These are phyloP conservation scores for Drosophila kuntzei DNA, from an alignment of 2,888 invertebrate genomes.

Conservation along the genomic window DNA sequence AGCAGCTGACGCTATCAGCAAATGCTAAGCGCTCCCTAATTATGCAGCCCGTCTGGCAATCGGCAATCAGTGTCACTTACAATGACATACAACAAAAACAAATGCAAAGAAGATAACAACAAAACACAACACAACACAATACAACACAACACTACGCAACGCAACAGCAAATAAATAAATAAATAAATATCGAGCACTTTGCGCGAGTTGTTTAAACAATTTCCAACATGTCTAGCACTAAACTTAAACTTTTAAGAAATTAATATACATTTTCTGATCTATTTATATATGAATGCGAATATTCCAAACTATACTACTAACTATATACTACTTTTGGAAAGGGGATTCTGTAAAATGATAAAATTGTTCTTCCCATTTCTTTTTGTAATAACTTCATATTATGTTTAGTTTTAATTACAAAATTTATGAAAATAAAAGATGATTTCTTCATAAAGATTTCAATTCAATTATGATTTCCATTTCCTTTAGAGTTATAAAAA, in stretches of 20 bases:
- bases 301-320: no score
- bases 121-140: constrained; percentile 17
- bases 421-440: no score
- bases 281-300: no score
- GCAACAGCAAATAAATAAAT: constrained; percentile 41
- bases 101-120: constrained; percentile 31
- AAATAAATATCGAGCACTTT: constrained; percentile 43
- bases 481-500: no score
- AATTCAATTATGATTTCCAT: no score
- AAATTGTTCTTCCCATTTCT: no score
- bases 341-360: no score
- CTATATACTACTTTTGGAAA: no score
- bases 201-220: constrained; percentile 33
- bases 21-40: constrained; percentile 67
- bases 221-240: constrained; percentile 3
- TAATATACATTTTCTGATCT: not conserved
- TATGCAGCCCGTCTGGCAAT: constrained; percentile 66
- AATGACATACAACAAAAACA: constrained; percentile 54
- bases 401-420: no score
- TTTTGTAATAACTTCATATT: no score
- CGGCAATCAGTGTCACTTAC: constrained; percentile 68
- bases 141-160: constrained; percentile 14
- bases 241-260: not conserved
- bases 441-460: no score
- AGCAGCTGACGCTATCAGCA: constrained; percentile 62